Conservation (phyloP, 2,797 vertebrate species). For the Simalia tracyae region DNA sequence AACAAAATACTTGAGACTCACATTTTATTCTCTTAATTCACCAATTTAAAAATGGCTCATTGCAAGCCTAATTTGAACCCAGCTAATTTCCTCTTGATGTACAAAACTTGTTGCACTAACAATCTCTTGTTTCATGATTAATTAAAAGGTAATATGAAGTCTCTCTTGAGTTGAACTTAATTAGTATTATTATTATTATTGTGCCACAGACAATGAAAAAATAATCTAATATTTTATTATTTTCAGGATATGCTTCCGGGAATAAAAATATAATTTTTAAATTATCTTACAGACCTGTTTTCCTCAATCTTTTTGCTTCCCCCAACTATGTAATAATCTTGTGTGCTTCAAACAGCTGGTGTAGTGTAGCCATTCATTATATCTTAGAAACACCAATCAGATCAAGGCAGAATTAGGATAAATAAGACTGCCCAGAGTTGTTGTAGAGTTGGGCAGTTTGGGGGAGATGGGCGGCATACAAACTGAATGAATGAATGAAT, state of each 20-base stretch:
- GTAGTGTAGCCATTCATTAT: conserved; percentile 13
- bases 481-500: neutral
- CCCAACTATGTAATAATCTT: neutral
- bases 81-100: neutral
- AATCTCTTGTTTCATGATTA: neutral
- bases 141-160: neutral
- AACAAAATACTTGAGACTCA: neutral
- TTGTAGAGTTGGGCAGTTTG: neutral
- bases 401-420: conserved; percentile 6
- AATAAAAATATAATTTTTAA: neutral
- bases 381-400: neutral
- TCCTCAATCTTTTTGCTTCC: conserved; percentile 27
- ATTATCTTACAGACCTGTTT: neutral
- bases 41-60: neutral
- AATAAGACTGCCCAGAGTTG: neutral
- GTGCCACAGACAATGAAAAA: neutral
- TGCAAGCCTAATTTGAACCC: neutral
- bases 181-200: neutral
- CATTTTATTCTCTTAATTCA: neutral
- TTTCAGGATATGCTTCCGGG: neutral
- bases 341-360: conserved; percentile 22
- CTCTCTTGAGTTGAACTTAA: neutral
- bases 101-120: neutral
- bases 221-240: neutral
- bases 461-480: too few species aligned